These are phyloP conservation scores for Cepaea hortensis DNA, from an alignment of 2,888 invertebrate genomes.

Conservation along the genomic window DNA sequence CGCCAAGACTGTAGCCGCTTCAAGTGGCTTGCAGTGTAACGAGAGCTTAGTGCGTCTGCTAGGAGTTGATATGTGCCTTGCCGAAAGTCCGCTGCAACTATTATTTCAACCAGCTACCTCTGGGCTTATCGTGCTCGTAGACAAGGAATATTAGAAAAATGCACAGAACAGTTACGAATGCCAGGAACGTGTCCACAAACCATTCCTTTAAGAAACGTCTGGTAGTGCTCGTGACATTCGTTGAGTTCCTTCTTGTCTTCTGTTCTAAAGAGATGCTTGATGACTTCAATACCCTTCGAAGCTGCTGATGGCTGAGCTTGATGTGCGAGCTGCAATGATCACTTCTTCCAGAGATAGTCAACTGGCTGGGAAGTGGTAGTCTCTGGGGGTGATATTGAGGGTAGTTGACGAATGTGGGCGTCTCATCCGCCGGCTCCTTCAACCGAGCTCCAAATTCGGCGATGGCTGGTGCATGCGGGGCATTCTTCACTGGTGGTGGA, in stretches of 20 bases:
- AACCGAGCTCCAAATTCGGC: background rate
- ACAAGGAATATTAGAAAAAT: background rate
- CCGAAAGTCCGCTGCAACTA: background rate
- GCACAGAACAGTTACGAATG: constrained; percentile 8
- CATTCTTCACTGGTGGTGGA: background rate
- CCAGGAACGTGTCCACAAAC: constrained; percentile 11
- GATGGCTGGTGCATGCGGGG: background rate
- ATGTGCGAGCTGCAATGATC: background rate
- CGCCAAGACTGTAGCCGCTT: too few species aligned
- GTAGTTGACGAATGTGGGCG: background rate
- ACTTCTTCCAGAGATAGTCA: too few species aligned
- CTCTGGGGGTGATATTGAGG: background rate
- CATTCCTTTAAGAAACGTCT: background rate
- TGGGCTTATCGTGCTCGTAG: background rate
- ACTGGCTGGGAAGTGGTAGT: background rate
- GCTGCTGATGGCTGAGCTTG: background rate
- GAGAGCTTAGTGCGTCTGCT: too few species aligned
- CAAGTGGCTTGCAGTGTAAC: too few species aligned
- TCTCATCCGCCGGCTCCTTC: too few species aligned
- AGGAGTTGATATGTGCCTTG: too few species aligned
- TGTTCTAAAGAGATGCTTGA: background rate
- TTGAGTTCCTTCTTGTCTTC: background rate
- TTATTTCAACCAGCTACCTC: background rate
- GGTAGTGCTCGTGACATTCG: background rate
- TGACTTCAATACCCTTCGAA: background rate